Conservation (phyloP, 1,140 invertebrate genomes). For the Zaprionus kolodkinae region DNA sequence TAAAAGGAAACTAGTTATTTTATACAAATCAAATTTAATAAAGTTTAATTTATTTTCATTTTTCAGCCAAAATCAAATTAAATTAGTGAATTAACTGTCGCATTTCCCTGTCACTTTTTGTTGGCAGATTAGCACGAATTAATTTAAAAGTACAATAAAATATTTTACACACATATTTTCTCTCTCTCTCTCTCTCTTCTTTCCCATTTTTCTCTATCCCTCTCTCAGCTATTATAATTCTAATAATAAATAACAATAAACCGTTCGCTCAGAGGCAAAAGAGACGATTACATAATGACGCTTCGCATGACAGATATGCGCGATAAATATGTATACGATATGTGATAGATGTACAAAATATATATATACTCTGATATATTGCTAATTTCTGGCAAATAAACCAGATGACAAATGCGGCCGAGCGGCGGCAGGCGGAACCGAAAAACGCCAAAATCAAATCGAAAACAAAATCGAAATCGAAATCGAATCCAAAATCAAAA, state of each 20-base stretch:
- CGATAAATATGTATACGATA: neutral
- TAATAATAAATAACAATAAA: conserved; percentile 11
- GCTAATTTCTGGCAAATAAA: conserved; percentile 45
- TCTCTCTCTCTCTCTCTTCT: neutral
- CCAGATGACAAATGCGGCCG: conserved; percentile 36
- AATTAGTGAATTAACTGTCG: neutral
- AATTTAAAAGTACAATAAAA: neutral
- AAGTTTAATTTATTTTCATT: neutral
- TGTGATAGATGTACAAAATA: conserved; percentile 5
- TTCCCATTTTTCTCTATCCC: neutral
- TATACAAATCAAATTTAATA: neutral
- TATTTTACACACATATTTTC: neutral
- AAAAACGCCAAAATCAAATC: conserved; percentile 19
- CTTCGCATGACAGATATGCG: neutral
- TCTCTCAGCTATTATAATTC: neutral
- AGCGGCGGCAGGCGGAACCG: neutral
- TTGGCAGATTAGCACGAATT: neutral
- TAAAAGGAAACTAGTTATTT: neutral
- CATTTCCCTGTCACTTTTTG: neutral
- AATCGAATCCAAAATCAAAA: conserved; percentile 4
- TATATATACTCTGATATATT: conserved; percentile 15
- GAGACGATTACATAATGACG: conserved; percentile 32
- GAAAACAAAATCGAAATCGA: conserved; percentile 24
- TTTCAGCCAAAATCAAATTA: neutral
- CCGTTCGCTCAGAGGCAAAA: conserved; percentile 10